Conservation (phyloP, 2,888 invertebrate species). For the Agrochola lychnidis region DNA sequence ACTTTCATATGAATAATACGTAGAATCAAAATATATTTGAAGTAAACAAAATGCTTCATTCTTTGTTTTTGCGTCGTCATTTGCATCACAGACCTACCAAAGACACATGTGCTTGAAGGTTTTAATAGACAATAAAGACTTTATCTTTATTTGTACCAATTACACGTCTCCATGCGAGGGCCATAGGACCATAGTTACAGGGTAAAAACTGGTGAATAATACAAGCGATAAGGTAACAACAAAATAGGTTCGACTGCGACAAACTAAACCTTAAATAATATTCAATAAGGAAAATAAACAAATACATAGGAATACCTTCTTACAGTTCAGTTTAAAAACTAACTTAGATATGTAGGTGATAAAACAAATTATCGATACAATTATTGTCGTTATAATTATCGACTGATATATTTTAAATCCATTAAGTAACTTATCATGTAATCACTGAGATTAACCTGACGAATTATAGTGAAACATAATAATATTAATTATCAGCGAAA, state of each 20-base stretch:
- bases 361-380: constrained; percentile 28
- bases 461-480: constrained; percentile 14
- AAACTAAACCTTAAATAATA: constrained; percentile 38
- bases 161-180: background rate
- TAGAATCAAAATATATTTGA: constrained; percentile 1
- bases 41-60: background rate
- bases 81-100: background rate
- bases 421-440: constrained; percentile 40
- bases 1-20: constrained; percentile 18
- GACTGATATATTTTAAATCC: constrained; percentile 25
- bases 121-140: background rate
- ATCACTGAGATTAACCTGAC: constrained; percentile 9
- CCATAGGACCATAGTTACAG: background rate
- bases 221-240: constrained; percentile 29
- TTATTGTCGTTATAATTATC: constrained; percentile 30
- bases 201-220: background rate
- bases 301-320: constrained; percentile 28
- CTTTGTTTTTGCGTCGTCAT: background rate
- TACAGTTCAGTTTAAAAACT: constrained; percentile 15
- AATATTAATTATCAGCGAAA: constrained; percentile 23
- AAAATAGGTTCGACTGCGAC: constrained; percentile 13
- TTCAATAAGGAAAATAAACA: constrained; percentile 17
- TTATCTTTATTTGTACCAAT: background rate
- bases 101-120: background rate
- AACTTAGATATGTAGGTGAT: constrained; percentile 23